Base-by-base conservation (phyloP, 2,113 vertebrate genomes). In the Hiodon alosoides region DNA sequence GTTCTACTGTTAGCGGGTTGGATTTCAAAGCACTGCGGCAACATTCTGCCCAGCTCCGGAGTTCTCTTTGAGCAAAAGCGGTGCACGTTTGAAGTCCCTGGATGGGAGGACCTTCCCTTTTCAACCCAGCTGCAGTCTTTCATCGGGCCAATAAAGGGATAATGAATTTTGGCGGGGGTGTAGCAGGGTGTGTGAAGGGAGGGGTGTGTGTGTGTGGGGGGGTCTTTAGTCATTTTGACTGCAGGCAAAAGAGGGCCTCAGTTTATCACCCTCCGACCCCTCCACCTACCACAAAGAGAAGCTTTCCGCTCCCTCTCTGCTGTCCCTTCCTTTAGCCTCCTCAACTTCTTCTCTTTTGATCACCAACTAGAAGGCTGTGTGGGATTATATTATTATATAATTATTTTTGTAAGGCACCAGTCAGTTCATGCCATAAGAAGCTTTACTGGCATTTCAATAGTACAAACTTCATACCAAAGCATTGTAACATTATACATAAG, bases 41-140 rank as follows among this genome's bases (percentile, higher is more conserved):
- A 76, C 79, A 74, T 83, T 79, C 76, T 86, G 81, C 83, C 76
- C 58, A 3, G 65, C 85, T 76, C 67, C 3, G 74, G 80, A 78
- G 74, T 70, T 55, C 16, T 47, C 81, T 88, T 82, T 73, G 76
- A 84, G 76, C 31, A 76, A 67, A 81, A 80, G 83, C 75, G 79
- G 84, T 79, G 83, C 77, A 31, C 84, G 85, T 87, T 87, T 85
- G 85, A 86, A 85, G 83, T 78, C 79, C 80, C 81, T 79, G 80
- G 69, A 55, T 59, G 69, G 3, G 14, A 55, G 53, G 69, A 80
- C 72, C 81, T 84, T 86, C 72, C 80, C 82, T 82, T 90, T 88
- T 87, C 83, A 88, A 82, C 82, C 86, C 85, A 89, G 84, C 84
- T 88, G 89, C 84, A 81, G 58, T 83, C 89, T 83, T 86, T 88